Percentiles rank a stretch among this genome's conserved stretches.
Evolutionary conservation across 2,113 vertebrate species (phyloP).

Genomic region (Syrrhaptes paradoxus): DNA sequence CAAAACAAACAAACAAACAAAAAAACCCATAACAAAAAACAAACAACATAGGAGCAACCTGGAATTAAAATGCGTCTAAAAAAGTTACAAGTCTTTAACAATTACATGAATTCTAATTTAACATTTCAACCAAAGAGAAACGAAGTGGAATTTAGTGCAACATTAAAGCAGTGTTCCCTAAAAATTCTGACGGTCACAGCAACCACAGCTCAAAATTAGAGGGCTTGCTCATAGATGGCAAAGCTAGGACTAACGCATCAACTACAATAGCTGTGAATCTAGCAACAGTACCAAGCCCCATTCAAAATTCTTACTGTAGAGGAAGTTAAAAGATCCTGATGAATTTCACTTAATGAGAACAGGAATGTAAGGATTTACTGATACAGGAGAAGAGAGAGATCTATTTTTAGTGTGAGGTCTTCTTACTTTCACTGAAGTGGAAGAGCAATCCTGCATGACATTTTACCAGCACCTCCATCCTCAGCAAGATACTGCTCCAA

Average conservation of each 20-base stretch:
- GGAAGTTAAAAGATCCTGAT: background rate
- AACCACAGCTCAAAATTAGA: background rate
- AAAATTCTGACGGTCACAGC: background rate
- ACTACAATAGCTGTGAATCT: background rate
- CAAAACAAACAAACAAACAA: no score
- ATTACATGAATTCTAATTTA: background rate
- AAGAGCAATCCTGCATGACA: background rate
- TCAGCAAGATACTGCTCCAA: background rate
- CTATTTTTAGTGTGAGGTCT: background rate
- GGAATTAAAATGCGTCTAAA: no score
- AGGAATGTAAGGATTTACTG: background rate
- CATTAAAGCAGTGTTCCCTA: background rate
- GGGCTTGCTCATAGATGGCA: background rate
- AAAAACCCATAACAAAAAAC: no score
- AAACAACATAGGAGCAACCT: background rate
- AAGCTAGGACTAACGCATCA: background rate
- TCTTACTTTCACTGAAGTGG: background rate
- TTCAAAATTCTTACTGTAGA: background rate
- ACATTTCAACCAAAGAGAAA: background rate
- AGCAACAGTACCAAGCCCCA: background rate
- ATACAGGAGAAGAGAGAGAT: background rate
- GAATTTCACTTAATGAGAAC: background rate
- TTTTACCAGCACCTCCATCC: background rate
- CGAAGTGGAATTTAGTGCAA: background rate
- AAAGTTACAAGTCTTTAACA: background rate